Evolutionary conservation across 2,113 vertebrate species (phyloP), one percentile per base, ranked within the genome.

Genomic region (Cyanoliseus patagonus): DNA sequence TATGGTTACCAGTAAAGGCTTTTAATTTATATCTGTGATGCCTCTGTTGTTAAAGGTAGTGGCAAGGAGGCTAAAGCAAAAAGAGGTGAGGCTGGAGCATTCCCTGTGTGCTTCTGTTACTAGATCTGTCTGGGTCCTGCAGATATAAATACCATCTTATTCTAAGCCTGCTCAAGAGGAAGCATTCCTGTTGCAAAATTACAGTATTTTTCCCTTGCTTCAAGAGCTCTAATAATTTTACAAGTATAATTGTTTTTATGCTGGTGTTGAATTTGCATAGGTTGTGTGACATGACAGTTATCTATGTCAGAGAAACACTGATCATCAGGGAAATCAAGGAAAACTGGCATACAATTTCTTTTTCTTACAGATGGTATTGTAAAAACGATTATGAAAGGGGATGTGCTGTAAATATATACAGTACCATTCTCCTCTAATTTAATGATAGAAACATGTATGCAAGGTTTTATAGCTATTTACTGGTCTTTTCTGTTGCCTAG

Each of bases 281-380:
- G 9, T 31, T 51, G 17, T 72, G 57, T 39, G 42, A 33, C 13
- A 4, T 17, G 30, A 12, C 1, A 1, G 6, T 15, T 62, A 31
- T 23, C 8, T 1, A 1, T 84, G 46, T 76, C 30, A 27, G 57
- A 46, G 39, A 55, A 82, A 2, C 17, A 22, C 42, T 77, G 33
- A 66, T 35, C 9, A 23, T 57, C 20, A 55, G 14, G 17, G 18
- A 72, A 91, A 67, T 41, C 14, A 72, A 41, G 37, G 44, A 73
- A 82, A 83, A 79, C 13, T 14, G 1, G 9, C 39, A 14, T 0
- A 0, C 12, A 7, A 0, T 6, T 41, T 33, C 20, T 49, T 22
- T 16, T 35, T 28, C 53, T 44, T 46, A 37, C 9, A 51, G 3
- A 3, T 80, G 14, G 4, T 27, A 24, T 35, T 51, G 4, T 51